Percentiles rank a stretch among this genome's conserved stretches.
These are phyloP conservation scores for Marcusenius ussheri DNA, from an alignment of 2,113 vertebrate species.

Conservation along the genomic window DNA sequence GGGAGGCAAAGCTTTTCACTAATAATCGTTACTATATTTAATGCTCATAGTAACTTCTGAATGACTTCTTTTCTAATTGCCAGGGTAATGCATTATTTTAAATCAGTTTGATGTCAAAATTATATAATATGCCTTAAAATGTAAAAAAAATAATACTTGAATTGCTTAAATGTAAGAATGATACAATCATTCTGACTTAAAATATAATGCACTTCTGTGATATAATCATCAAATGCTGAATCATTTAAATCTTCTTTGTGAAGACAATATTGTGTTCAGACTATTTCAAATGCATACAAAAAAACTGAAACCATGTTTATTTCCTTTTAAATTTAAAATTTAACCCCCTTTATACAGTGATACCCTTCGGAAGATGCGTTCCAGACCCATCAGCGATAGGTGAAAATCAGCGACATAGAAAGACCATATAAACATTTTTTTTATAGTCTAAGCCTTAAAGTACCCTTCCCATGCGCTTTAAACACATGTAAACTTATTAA, in stretches of 20 bases:
- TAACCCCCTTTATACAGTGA: not conserved
- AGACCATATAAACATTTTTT: no score
- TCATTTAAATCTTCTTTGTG: not conserved
- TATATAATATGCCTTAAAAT: not conserved
- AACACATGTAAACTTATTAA: no score
- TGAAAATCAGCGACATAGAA: no score
- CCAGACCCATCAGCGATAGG: no score
- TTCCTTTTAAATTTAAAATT: not conserved
- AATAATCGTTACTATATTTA: not conserved
- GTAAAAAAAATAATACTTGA: not conserved
- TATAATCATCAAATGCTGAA: not conserved
- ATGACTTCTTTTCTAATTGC: not conserved
- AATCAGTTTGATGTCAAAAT: not conserved
- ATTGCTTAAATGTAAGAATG: not conserved
- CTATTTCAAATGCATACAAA: not conserved
- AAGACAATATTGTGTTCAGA: not conserved
- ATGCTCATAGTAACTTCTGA: not conserved
- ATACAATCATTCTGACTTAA: not conserved
- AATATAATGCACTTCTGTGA: not conserved
- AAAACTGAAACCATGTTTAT: not conserved
- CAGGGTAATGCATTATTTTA: not conserved
- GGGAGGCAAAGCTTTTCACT: not conserved
- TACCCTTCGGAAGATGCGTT: no score
- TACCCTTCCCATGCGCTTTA: no score
- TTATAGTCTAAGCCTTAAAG: no score